A percentile compares a stretch with the other conserved stretches of the same genome.
These are phyloP conservation scores for Rhynchotus rufescens DNA, from an alignment of 2,797 vertebrate genomes.

Conservation along the genomic window DNA sequence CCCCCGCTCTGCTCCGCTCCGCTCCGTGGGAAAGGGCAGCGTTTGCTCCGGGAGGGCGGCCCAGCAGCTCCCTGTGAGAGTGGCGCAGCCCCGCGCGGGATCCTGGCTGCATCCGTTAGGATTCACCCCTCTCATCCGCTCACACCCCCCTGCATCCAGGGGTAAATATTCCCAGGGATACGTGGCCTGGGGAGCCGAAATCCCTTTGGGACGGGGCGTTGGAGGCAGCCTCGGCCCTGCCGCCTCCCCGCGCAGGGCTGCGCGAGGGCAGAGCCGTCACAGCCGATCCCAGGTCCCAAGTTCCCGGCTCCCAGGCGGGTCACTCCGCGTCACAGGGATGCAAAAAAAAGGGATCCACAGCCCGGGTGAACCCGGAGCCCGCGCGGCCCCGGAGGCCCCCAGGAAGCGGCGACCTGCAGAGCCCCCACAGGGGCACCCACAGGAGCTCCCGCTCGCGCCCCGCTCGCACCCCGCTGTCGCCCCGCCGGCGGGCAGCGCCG, in stretches of 20 bases:
- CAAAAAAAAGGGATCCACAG: no score
- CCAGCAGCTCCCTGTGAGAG: not conserved
- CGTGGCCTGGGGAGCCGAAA: not conserved
- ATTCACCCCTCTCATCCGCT: not conserved
- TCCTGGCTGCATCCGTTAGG: not conserved
- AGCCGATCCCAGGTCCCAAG: not conserved
- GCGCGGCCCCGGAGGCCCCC: not conserved
- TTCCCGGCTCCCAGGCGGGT: not conserved
- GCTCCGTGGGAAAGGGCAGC: constrained; percentile 61
- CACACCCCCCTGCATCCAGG: fast-evolving
- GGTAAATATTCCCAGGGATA: not conserved
- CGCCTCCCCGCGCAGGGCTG: not conserved
- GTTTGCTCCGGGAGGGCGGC: not conserved
- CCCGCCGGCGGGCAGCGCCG: no score
- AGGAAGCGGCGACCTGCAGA: fast-evolving
- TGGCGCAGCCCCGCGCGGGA: not conserved
- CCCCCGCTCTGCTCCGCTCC: not conserved
- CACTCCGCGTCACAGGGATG: not conserved
- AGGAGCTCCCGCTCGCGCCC: not conserved
- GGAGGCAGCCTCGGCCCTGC: not conserved
- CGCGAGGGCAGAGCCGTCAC: not conserved
- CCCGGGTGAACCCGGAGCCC: not conserved
- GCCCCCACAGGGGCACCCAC: not conserved
- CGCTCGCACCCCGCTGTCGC: no score
- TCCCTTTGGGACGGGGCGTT: not conserved